Conservation (phyloP, 1,140 invertebrate species). For the Holotrichia oblita region DNA sequence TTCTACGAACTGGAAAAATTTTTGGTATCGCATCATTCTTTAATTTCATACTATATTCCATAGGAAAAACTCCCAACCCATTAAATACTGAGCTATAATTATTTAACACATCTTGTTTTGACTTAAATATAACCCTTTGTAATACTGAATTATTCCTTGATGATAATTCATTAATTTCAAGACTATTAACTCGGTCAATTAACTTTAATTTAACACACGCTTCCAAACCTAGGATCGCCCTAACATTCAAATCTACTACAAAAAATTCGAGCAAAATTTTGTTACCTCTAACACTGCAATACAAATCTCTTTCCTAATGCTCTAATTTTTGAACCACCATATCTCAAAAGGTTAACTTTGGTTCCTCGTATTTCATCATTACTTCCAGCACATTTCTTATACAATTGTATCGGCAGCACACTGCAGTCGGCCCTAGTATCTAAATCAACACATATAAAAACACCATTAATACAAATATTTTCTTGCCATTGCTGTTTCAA, state of each 20-base stretch:
- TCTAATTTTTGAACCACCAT: neutral
- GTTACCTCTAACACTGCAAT: neutral
- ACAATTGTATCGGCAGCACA: neutral
- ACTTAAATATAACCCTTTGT: neutral
- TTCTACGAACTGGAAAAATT: no score
- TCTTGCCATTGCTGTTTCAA: neutral
- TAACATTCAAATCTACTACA: neutral
- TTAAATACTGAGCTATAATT: constrained; percentile 9
- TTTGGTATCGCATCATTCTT: neutral
- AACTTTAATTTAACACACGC: neutral
- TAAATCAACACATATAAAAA: neutral
- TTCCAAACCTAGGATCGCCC: neutral
- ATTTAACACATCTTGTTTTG: neutral
- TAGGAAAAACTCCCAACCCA: neutral
- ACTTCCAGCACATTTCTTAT: neutral
- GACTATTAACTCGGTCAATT: neutral
- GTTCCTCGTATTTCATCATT: neutral
- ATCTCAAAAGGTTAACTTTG: neutral
- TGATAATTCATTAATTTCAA: neutral
- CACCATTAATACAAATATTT: neutral
- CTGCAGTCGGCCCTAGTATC: neutral
- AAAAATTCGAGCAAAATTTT: neutral
- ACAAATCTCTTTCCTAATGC: neutral
- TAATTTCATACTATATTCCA: neutral
- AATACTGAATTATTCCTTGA: neutral